Base-by-base conservation (phyloP, 2,888 invertebrate species). In the Campaea margaritaria region DNA sequence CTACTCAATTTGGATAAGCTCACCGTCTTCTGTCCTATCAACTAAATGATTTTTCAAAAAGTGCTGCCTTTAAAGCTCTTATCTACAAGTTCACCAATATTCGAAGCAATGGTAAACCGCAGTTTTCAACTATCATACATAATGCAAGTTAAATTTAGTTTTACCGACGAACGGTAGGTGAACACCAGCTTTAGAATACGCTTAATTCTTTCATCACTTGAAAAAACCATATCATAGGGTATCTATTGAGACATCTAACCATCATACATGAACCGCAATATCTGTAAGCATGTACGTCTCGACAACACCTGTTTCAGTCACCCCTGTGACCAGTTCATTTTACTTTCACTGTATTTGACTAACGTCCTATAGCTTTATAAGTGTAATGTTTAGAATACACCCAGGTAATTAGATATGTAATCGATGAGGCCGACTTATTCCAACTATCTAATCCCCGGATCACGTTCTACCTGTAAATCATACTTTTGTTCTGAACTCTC, bases 231-330 rank as follows among this genome's bases (percentile, higher is more conserved):
- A 9, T 9, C 7, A 27, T 27, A 5, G n/a, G n/a, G n/a, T n/a
- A n/a, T 21, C 31, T 7, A 31, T 31, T 31, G 1, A 31, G 4
- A 31, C 7, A 31, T 11, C 10, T n/a, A 2, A 34, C 2, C 34
- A 34, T 34, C 12, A 12, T 9, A 31, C 31, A 46, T 21, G 50
- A 34, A 31, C 13, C 42, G 51, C 44, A 53, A 34, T 34, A 43
- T 47, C 28, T 39, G 41, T 41, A 38, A 49, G 39, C 31, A 39
- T 14, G n/a, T 49, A 12, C 34, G n/a, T n/a, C 31, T 52, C 36
- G 8, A 44, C 1, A 34, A 47, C 21, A 14, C 36, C 51, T 64
- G 66, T 68, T 66, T 66, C 62, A 66, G 66, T 68, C 68, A 66
- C 68, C 66, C 64, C 63, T 69, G 44, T 58, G 41, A 44, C 41